These are phyloP conservation scores for Drosophila maculinotata DNA, from an alignment of 2,888 invertebrate species.

Conservation along the genomic window DNA sequence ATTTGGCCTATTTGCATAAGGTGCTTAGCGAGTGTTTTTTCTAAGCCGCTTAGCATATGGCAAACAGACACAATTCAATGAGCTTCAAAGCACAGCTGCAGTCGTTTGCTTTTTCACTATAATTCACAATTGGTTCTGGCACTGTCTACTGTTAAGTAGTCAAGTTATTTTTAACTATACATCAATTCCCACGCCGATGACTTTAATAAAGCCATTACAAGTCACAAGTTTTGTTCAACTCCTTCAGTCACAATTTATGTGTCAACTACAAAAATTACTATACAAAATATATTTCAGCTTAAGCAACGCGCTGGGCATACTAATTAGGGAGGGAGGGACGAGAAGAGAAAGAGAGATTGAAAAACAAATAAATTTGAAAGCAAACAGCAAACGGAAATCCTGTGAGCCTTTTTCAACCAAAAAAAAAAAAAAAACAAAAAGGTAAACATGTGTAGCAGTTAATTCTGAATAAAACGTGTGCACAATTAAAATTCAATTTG, in stretches of 20 bases:
- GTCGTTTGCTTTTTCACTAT: not conserved
- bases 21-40: conserved; percentile 61
- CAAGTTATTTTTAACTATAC: not conserved
- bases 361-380: conserved; percentile 54
- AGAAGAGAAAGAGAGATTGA: not conserved
- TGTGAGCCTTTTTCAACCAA: conserved; percentile 60
- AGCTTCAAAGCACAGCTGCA: conserved; percentile 6
- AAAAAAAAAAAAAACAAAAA: conserved; percentile 11
- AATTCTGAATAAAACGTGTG: conserved; percentile 24
- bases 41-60: conserved; percentile 70
- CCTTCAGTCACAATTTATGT: conserved; percentile 47
- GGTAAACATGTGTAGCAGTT: conserved; percentile 65
- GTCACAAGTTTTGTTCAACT: conserved; percentile 38
- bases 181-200: conserved; percentile 53
- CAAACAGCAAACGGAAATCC: conserved; percentile 74
- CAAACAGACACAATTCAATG: conserved; percentile 11
- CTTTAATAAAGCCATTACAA: conserved; percentile 62
- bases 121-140: conserved; percentile 38
- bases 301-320: conserved; percentile 54
- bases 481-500: conserved; percentile 76
- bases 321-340: conserved; percentile 49
- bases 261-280: conserved; percentile 28
- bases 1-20: conserved; percentile 71
- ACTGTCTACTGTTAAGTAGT: not conserved
- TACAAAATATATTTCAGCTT: conserved; percentile 55